Conservation (phyloP, 1,140 invertebrate species). For the Polypedilum pembai region DNA sequence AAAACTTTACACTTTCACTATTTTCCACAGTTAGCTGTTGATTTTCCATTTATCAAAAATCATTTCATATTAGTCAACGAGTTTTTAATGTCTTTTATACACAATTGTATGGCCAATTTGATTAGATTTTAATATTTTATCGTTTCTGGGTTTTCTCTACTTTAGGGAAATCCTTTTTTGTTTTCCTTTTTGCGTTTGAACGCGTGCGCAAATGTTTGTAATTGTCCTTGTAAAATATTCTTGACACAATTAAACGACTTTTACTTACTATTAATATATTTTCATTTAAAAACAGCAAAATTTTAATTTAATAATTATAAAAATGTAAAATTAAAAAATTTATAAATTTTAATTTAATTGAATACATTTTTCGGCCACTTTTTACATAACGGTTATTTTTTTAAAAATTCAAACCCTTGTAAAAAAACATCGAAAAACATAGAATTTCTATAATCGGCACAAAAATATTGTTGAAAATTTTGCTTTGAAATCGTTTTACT, state of each 20-base stretch:
- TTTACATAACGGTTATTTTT: too few relatives aligned
- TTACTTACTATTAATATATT: too few relatives aligned
- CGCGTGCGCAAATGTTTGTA: neutral
- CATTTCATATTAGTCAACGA: neutral
- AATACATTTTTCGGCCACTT: too few relatives aligned
- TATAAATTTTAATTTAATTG: too few relatives aligned
- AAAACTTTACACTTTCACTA: constrained; percentile 27
- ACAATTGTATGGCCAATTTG: neutral
- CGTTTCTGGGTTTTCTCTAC: neutral
- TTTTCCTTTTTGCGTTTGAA: constrained; percentile 7
- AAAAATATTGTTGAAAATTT: too few relatives aligned
- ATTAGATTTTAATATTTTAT: constrained; percentile 1
- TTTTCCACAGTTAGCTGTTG: neutral
- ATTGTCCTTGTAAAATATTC: constrained; percentile 10
- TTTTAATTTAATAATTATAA: too few relatives aligned
- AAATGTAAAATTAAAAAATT: too few relatives aligned
- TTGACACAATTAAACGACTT: neutral
- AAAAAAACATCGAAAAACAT: too few relatives aligned
- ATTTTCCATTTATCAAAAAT: neutral
- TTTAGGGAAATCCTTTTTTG: constrained; percentile 22
- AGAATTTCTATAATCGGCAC: too few relatives aligned
- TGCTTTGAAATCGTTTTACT: too few relatives aligned
- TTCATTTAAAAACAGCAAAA: too few relatives aligned
- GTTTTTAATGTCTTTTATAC: neutral
- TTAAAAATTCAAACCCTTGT: too few relatives aligned